phyloP scores from a whole-genome alignment of 2,113 vertebrate species.

The Bambusicola thoracicus region DNA sequence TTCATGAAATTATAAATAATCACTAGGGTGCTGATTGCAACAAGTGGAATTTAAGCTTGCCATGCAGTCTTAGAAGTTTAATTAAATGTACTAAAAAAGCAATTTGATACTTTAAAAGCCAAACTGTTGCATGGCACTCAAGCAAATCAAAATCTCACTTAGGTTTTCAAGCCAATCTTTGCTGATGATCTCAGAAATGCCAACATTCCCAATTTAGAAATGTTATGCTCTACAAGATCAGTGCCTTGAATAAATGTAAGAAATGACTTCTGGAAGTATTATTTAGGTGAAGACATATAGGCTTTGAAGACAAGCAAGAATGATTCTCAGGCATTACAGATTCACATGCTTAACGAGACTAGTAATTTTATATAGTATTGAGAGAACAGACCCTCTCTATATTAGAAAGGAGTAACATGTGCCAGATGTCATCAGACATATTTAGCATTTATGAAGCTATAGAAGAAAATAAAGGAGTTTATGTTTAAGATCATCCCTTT shows the following conservation, averaged over 20 bases:
- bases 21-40: conserved; percentile 61
- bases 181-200: conserved; percentile 19
- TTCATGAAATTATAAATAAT: conserved; percentile 69
- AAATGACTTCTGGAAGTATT: conserved; percentile 13
- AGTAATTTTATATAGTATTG: conserved; percentile 24
- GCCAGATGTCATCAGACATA: conserved; percentile 1
- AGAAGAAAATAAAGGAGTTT: conserved; percentile 31
- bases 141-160: conserved; percentile 55
- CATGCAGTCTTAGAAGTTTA: conserved; percentile 60
- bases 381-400: conserved; percentile 8
- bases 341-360: neutral
- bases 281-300: conserved; percentile 4
- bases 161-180: conserved; percentile 6
- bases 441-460: neutral
- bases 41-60: conserved; percentile 58
- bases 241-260: neutral
- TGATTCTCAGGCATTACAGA: conserved; percentile 8
- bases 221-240: neutral
- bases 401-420: neutral
- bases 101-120: conserved; percentile 58
- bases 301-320: conserved; percentile 25
- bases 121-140: conserved; percentile 49
- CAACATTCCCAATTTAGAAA: neutral
- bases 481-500: conserved; percentile 15
- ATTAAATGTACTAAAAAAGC: conserved; percentile 60